A percentile compares a stretch with the other conserved stretches of the same genome.
phyloP scores from a whole-genome alignment of 1,140 invertebrate genomes.

The Cylas formicarius region DNA sequence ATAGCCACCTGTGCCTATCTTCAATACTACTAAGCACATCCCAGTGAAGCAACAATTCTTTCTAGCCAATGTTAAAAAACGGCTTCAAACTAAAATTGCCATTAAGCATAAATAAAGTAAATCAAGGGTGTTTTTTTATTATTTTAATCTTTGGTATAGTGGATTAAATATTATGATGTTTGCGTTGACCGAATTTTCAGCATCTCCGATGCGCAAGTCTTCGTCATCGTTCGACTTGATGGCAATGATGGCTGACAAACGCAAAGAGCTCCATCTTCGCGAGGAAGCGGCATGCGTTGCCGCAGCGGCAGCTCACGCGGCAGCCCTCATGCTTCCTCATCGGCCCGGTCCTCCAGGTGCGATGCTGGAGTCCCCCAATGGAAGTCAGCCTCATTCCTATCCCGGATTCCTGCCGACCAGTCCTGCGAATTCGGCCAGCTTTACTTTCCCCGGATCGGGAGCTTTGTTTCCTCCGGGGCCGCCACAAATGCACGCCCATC shows the following conservation, averaged over 20 bases:
- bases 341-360: constrained; percentile 38
- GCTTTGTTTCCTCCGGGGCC: constrained; percentile 57
- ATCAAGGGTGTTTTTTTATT: no score
- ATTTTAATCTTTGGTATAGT: no score
- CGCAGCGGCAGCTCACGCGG: constrained; percentile 42
- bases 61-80: no score
- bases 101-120: no score
- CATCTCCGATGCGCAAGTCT: constrained; percentile 42
- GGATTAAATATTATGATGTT: no score
- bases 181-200: neutral
- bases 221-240: constrained; percentile 66
- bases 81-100: no score
- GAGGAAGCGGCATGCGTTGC: constrained; percentile 51
- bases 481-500: constrained; percentile 63
- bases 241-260: constrained; percentile 80
- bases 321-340: constrained; percentile 50
- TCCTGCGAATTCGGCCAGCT: constrained; percentile 50
- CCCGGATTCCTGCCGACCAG: constrained; percentile 60
- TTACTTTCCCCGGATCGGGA: constrained; percentile 58
- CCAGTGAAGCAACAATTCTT: no score
- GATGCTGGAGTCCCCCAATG: constrained; percentile 41
- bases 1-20: no score
- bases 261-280: constrained; percentile 66
- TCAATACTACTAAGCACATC: no score
- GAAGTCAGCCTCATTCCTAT: constrained; percentile 49